These are phyloP conservation scores for Sprattus sprattus DNA, from an alignment of 2,113 vertebrate genomes.

Conservation along the genomic window DNA sequence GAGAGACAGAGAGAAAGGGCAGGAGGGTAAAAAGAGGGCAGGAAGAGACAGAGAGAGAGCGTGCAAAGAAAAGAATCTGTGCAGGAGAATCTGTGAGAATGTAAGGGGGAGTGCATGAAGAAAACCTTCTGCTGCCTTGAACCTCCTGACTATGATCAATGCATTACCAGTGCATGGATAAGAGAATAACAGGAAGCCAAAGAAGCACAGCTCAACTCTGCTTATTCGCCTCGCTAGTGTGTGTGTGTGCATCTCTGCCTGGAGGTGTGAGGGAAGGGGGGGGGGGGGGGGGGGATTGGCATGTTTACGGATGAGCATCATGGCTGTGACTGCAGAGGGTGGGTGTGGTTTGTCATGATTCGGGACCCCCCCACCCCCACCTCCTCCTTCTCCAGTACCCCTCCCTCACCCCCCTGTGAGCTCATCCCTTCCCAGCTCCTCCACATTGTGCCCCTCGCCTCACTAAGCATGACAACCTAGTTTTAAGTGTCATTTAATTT, in stretches of 20 bases:
- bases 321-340: conserved; percentile 30
- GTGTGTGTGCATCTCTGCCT: neutral
- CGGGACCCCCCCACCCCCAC: conserved; percentile 14
- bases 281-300: conserved; percentile 25
- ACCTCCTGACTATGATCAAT: neutral
- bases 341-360: conserved; percentile 40
- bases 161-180: neutral
- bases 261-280: neutral
- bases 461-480: conserved; percentile 98
- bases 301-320: conserved; percentile 48
- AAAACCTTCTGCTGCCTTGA: neutral
- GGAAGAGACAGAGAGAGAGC: conserved; percentile 30
- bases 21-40: conserved; percentile 29
- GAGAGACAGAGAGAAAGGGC: conserved; percentile 37
- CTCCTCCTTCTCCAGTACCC: neutral
- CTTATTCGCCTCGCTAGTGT: neutral
- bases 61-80: neutral
- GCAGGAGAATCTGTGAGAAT: neutral
- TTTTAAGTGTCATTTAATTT: conserved; percentile 99
- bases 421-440: conserved; percentile 73
- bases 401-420: conserved; percentile 69
- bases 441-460: conserved; percentile 82
- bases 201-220: neutral
- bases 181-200: neutral
- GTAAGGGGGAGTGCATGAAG: neutral